These are phyloP conservation scores for Chauna torquata DNA, from an alignment of 2,113 vertebrate genomes.

Conservation along the genomic window DNA sequence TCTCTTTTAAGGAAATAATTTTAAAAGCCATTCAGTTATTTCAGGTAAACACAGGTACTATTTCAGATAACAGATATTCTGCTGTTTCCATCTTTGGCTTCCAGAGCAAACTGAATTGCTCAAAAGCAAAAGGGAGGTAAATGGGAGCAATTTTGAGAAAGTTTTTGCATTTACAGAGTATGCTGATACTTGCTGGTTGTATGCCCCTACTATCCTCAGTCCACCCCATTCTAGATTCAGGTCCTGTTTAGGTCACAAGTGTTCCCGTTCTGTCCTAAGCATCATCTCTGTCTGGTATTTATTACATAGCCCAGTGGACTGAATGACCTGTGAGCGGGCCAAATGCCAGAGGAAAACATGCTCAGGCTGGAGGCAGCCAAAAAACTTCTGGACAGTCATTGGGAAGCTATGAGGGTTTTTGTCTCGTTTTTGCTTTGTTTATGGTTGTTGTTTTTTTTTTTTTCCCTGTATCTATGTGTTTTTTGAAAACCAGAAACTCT, in stretches of 20 bases:
- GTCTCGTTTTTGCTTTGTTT: background rate
- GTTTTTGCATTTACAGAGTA: background rate
- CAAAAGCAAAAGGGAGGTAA: background rate
- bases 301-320: conserved; percentile 39
- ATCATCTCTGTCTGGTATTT: conserved; percentile 57
- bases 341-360: conserved; percentile 45
- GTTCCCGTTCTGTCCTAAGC: conserved; percentile 47
- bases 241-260: conserved; percentile 40
- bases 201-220: background rate
- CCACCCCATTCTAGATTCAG: conserved; percentile 7
- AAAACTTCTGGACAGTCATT: conserved; percentile 3
- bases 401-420: conserved; percentile 19
- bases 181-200: background rate
- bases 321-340: conserved; percentile 29
- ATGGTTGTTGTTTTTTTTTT: too few species aligned
- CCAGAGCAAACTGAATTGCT: background rate
- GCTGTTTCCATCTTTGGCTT: background rate
- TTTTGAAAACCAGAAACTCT: background rate
- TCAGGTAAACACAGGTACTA: background rate
- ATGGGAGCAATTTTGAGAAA: background rate
- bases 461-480: background rate
- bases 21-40: background rate
- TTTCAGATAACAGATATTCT: background rate
- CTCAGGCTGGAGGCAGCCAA: conserved; percentile 39
- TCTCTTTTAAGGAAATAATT: background rate